Base-by-base conservation (phyloP, 1,140 invertebrate species). In the Nasonia longicornis region DNA sequence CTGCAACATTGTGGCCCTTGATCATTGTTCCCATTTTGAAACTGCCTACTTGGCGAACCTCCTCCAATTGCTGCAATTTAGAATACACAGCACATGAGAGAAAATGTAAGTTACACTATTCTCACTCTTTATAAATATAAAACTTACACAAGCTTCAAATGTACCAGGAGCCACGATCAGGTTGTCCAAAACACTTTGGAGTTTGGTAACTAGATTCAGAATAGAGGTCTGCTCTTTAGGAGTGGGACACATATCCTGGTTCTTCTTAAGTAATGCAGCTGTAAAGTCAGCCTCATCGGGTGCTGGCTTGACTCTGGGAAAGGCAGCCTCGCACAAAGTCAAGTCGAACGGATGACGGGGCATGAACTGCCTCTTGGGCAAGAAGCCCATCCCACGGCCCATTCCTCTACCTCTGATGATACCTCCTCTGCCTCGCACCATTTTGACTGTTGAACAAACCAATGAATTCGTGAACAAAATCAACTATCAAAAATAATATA, bases 11-110 rank as follows among this genome's bases (percentile, higher is more conserved):
- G 86, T 98, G 96, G 1, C 97, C 97, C 8, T 96, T 95, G 85
- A 99, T 94, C 95, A 99, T 99, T 12, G 98, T 99, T 0, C 98
- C 98, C 90, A 99, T 99, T 89, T 99, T 99, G 86, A 98, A 99
- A 0, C 98, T 98, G 0, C 98, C 98, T 70, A 99, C 97, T 92
- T 98, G 97, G 16, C 97, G 92, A 0, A 98, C 96, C 90, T 98
- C 97, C 87, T 99, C 97, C 48, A 99, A 92, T 96, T 98, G 97
- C 97, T 98, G 38, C 38, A 42, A 42, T 42, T 87, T n/a, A 89
- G 89, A 3, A 58, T 58, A 20, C 52, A 58, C 4, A n/a, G 20
- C 14, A 58, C 86, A 14, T 64, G 11, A 22, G 11, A 26, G 10
- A 29, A 67, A 67, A 67, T 29, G 26, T 67, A 67, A 6, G 6